Evolutionary conservation across 2,888 invertebrate species (phyloP), one percentile per base, ranked within the genome.

Genomic region (Rhingia campestris): DNA sequence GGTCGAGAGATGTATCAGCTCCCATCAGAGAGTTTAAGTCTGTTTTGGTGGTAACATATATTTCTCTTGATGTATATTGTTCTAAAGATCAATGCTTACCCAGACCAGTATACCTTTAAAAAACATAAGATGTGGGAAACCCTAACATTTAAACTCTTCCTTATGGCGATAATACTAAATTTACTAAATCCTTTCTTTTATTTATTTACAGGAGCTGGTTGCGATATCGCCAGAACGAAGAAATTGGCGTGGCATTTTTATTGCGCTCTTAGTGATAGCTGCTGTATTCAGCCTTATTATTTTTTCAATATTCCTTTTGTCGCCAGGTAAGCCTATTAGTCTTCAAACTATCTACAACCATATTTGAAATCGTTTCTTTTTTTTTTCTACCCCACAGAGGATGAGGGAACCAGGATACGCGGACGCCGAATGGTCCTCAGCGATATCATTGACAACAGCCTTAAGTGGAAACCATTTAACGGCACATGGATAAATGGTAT

Each of bases 191-290:
- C 14, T 69, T 10, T 58, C 0, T 32, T 32, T 70, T 10, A 39
- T 22, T 12, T 12, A 22, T 85, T 93, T 92, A 4, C 93, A 98
- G 98, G 98, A 98, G 91, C 91, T 98, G 91, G 97, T 97, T 88
- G 96, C 96, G 47, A 94, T 95, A 63, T 95, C 96, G 10, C 96
- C 97, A 4, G 96, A 95, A 86, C 95, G 97, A 91, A 93, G 97
- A 86, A 98, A 98, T 93, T 98, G 98, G 98, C 94, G 97, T 53
- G 98, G 98, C 14, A 98, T 98, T 88, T 95, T 96, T 88, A 98
- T 98, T 87, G 97, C 98, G 0, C 92, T 98, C 85, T 93, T 98
- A 88, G 98, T 98, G 87, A 98, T 98, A 87, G 95, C 96, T 30
- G 95, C 96, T 37, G 97, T 98, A 41, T 94, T 97, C 88, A 96